Base-by-base conservation (phyloP, 2,888 invertebrate genomes). In the Dione juno region DNA sequence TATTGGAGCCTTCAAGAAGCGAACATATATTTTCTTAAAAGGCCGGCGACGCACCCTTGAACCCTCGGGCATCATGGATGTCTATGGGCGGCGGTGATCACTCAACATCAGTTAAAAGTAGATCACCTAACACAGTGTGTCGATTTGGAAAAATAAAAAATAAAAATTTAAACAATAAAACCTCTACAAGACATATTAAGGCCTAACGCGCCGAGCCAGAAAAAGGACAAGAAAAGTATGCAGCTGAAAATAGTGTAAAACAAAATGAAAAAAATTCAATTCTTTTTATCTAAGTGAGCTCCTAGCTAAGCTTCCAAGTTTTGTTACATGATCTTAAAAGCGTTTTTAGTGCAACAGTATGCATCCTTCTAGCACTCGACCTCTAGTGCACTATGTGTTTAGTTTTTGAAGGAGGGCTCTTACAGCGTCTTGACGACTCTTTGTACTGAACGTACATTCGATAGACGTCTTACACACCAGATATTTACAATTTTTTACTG, bases 311-410 rank as follows among this genome's bases (percentile, higher is more conserved):
- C 19, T 37, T 57, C 37, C 3, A 19, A 37, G 16, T 50, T 50
- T 64, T 64, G 64, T 45, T 43, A 63, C 53, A 45, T 37, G 48
- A 63, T 48, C 54, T 69, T 69, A 45, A 54, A 69, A 69, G 53
- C 54, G 64, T 64, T 69, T 67, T 69, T 63, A 64, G 68, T 69
- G n/a, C 54, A 64, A 69, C 68, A 69, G 63, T 64, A 69, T 69
- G 68, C 63, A 64, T 69, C 63, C 61, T 63, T 48, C 53, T 69
- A 40, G 40, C 65, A 65, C 69, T 65, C 65, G 57, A 50, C 65
- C 68, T 72, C 69, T 67, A 69, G 72, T 65, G 65, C 65, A 63
- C 65, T 74, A 75, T 74, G 74, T 74, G 75, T 67, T 69, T 69
- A 71, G 75, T 69, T 69, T 74, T 66, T 69, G 50, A 74, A 71